These are phyloP conservation scores for Malurus leucopterus DNA, from an alignment of 2,797 vertebrate genomes.

Conservation along the genomic window DNA sequence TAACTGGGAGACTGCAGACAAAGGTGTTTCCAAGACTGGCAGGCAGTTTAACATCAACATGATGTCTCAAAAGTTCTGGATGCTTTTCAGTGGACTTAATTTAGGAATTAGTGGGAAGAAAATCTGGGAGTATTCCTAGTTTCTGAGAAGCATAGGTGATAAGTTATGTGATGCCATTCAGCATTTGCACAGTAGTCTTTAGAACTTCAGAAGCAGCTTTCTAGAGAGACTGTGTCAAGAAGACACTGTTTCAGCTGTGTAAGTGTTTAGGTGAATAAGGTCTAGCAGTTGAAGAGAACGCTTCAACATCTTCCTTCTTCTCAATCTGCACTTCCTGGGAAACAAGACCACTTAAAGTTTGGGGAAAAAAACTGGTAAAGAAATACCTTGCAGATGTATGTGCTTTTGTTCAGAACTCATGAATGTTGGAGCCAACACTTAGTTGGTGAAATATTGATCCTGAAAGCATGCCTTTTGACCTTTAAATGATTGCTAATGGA, in stretches of 20 bases:
- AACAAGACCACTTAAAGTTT: background rate
- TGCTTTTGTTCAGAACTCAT: background rate
- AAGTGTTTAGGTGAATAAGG: background rate
- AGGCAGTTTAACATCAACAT: background rate
- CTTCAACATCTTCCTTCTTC: background rate
- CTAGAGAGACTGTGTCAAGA: background rate
- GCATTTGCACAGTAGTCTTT: background rate
- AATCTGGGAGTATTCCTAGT: background rate
- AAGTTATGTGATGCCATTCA: background rate
- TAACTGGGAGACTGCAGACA: background rate
- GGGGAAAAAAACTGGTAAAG: background rate
- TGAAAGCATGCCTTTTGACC: background rate
- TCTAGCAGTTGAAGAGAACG: background rate
- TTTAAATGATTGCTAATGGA: background rate
- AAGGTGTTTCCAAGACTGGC: background rate
- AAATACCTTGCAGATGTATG: background rate
- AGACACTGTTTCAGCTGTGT: accelerated
- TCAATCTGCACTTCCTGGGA: background rate
- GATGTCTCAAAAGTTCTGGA: background rate
- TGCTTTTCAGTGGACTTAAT: background rate
- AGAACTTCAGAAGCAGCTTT: background rate
- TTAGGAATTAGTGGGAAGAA: background rate
- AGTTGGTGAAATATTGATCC: background rate
- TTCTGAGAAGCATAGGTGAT: background rate
- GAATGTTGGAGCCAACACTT: background rate